Evolutionary conservation across 1,140 invertebrate genomes (phyloP).

Genomic region (Anthonomus grandis): DNA sequence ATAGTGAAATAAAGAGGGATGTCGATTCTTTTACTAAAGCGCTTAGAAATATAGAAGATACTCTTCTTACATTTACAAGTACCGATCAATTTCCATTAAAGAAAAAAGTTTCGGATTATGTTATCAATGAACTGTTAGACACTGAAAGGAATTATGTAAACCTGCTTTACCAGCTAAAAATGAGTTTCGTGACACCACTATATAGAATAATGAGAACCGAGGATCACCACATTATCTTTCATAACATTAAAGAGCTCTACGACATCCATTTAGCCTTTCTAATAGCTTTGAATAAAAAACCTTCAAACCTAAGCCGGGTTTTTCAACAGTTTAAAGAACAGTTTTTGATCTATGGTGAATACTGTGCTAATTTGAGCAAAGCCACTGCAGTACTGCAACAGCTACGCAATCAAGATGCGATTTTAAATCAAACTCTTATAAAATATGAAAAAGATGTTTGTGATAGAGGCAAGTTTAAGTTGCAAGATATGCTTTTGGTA

Average conservation of each 20-base stretch:
- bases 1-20: too few species aligned
- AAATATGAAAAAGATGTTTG: slow-evolving; percentile 89
- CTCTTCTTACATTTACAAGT: too few species aligned
- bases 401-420: slow-evolving; percentile 55
- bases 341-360: slow-evolving; percentile 91
- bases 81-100: too few species aligned
- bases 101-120: too few species aligned
- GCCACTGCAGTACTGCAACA: slow-evolving; percentile 78
- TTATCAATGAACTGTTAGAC: slow-evolving; percentile 91
- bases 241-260: slow-evolving; percentile 82
- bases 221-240: slow-evolving; percentile 79
- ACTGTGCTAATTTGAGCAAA: slow-evolving; percentile 86
- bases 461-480: slow-evolving; percentile 91
- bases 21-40: too few species aligned
- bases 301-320: slow-evolving; percentile 62
- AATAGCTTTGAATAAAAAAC: slow-evolving; percentile 71
- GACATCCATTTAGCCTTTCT: slow-evolving; percentile 84
- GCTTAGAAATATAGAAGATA: too few species aligned
- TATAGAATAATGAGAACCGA: slow-evolving; percentile 66
- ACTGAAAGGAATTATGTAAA: slow-evolving; percentile 97
- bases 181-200: slow-evolving; percentile 78
- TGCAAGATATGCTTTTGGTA: slow-evolving; percentile 91
- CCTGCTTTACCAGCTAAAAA: slow-evolving; percentile 82
- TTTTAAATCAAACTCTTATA: slow-evolving; percentile 49
- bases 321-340: slow-evolving; percentile 88